Percentiles rank a stretch among this genome's conserved stretches.
Evolutionary conservation across 1,140 invertebrate genomes (phyloP).

Genomic region (Agrilus planipennis): DNA sequence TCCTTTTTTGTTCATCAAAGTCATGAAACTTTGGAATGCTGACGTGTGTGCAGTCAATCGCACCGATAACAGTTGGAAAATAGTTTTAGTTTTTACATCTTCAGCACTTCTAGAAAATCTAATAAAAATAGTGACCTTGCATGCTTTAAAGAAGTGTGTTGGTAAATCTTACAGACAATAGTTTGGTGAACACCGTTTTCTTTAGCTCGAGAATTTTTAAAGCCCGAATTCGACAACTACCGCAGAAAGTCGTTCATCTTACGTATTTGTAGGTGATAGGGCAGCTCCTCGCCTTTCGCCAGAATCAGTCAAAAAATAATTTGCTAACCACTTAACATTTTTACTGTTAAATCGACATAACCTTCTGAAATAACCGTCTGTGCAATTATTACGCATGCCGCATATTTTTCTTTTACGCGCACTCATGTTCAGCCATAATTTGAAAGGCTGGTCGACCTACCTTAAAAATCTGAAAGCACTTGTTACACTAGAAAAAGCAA

Average conservation of each 20-base stretch:
- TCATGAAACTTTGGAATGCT: background rate
- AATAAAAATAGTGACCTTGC: background rate
- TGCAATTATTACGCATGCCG: background rate
- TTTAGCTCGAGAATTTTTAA: background rate
- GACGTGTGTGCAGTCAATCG: conserved; percentile 3
- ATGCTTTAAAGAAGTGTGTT: background rate
- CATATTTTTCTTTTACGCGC: conserved; percentile 1
- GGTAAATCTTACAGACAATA: background rate
- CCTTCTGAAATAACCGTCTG: background rate
- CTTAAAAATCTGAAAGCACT: conserved; percentile 1
- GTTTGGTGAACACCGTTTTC: background rate
- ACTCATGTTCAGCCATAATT: conserved; percentile 1
- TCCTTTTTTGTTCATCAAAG: conserved; percentile 1
- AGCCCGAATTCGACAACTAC: background rate
- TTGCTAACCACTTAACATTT: conserved; percentile 1
- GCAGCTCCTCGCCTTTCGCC: background rate
- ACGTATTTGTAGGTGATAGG: background rate
- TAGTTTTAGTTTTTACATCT: background rate
- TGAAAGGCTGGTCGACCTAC: background rate
- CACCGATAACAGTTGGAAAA: conserved; percentile 1
- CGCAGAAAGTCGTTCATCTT: background rate
- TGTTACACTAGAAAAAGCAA: background rate
- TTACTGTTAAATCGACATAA: background rate
- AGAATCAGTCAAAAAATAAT: conserved; percentile 1
- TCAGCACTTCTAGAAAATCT: background rate